These are phyloP conservation scores for Ischnus inquisitorius DNA, from an alignment of 2,888 invertebrate genomes.

Conservation along the genomic window DNA sequence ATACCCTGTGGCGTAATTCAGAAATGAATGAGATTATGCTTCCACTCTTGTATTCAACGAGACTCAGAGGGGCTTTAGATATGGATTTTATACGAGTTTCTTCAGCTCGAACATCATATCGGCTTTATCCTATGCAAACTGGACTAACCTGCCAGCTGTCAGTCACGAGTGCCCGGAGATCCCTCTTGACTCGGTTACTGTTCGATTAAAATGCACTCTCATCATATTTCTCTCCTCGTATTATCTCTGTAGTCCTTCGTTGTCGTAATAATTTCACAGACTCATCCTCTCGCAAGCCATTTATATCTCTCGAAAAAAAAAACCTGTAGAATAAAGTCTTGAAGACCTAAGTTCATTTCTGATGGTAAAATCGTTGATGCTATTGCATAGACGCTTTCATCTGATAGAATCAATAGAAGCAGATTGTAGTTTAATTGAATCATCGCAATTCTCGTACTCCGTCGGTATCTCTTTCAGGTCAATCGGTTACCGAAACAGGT, in stretches of 20 bases:
- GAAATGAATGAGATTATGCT: slow-evolving; percentile 29
- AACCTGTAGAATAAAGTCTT: not conserved
- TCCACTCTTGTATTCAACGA: slow-evolving; percentile 18
- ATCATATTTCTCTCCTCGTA: slow-evolving; percentile 43
- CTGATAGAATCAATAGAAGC: slow-evolving; percentile 56
- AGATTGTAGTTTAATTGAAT: slow-evolving; percentile 63
- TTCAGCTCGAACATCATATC: slow-evolving; percentile 23
- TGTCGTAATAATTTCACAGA: slow-evolving; percentile 58
- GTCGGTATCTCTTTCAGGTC: slow-evolving; percentile 1
- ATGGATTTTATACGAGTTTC: slow-evolving; percentile 23
- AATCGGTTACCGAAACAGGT: slow-evolving; percentile 26
- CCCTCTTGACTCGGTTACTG: slow-evolving; percentile 50
- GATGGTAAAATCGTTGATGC: not conserved
- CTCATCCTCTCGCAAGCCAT: slow-evolving; percentile 37
- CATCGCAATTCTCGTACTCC: slow-evolving; percentile 38
- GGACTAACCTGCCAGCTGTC: slow-evolving; percentile 64
- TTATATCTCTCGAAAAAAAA: not conserved
- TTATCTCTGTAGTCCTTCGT: slow-evolving; percentile 12
- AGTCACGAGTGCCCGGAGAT: slow-evolving; percentile 62
- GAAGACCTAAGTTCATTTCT: not conserved
- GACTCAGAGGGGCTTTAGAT: slow-evolving; percentile 18
- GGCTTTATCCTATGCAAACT: slow-evolving; percentile 47
- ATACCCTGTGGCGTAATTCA: slow-evolving; percentile 34
- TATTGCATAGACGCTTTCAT: slow-evolving; percentile 33
- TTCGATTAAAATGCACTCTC: slow-evolving; percentile 68